Conservation (phyloP, 2,888 invertebrate species). For the Thalpophila matura region DNA sequence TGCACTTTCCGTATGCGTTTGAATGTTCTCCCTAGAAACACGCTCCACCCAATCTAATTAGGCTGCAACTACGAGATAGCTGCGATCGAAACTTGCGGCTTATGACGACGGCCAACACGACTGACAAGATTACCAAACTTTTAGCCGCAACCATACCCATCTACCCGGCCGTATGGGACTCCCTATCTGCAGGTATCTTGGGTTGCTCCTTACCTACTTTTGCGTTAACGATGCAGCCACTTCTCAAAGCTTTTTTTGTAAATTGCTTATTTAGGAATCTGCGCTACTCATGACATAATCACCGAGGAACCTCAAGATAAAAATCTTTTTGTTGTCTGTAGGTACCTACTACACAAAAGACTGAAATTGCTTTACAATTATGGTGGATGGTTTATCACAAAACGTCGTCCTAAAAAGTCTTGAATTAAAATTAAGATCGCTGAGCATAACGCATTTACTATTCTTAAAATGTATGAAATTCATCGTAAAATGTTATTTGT, state of each 20-base stretch:
- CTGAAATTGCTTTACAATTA: constrained; percentile 73
- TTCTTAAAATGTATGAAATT: constrained; percentile 55
- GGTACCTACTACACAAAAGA: constrained; percentile 72
- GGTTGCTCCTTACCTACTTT: constrained; percentile 41
- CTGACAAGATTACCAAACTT: constrained; percentile 82
- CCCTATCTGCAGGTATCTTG: constrained; percentile 52
- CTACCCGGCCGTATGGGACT: constrained; percentile 51
- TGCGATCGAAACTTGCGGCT: constrained; percentile 80
- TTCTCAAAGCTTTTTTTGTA: constrained; percentile 65
- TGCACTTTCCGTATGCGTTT: constrained; percentile 67
- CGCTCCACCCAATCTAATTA: constrained; percentile 81
- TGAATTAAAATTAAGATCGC: constrained; percentile 65
- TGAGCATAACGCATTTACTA: constrained; percentile 51
- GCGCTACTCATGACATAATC: constrained; percentile 72
- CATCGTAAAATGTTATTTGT: constrained; percentile 48
- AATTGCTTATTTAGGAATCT: constrained; percentile 72
- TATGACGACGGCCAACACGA: constrained; percentile 72
- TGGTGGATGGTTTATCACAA: constrained; percentile 67
- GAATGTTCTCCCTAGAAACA: constrained; percentile 63
- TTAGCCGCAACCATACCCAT: constrained; percentile 61
- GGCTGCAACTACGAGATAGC: constrained; percentile 76
- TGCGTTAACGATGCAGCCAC: constrained; percentile 50
- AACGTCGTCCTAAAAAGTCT: constrained; percentile 66
- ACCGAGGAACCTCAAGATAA: constrained; percentile 70
- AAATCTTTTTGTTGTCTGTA: constrained; percentile 80